These are phyloP conservation scores for Pseudomyrmex pallidus DNA, from an alignment of 1,140 invertebrate species.

Conservation along the genomic window DNA sequence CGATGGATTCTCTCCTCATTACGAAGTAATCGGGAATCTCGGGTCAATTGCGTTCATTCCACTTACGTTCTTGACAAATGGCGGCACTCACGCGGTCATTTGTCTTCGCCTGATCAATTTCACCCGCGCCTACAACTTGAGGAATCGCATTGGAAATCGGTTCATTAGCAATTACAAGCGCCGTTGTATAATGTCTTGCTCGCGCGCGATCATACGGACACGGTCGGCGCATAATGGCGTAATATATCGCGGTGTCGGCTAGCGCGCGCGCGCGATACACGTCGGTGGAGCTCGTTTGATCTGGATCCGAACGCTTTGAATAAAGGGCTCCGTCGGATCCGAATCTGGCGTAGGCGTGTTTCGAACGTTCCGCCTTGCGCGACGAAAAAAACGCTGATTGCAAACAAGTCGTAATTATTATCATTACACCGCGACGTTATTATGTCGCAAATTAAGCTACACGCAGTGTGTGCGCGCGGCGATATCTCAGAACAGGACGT, in stretches of 20 bases:
- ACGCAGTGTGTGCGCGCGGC: too few species aligned
- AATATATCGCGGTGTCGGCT: conserved; percentile 14
- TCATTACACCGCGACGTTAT: too few species aligned
- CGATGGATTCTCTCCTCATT: conserved; percentile 47
- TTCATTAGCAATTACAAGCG: conserved; percentile 36
- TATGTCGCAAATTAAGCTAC: too few species aligned
- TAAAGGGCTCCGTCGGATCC: not conserved
- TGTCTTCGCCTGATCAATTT: conserved; percentile 24
- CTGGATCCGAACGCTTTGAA: not conserved
- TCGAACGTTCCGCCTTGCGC: not conserved
- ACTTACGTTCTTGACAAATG: conserved; percentile 45
- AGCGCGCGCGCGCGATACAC: not conserved
- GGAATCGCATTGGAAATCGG: conserved; percentile 4
- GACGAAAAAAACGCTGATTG: not conserved
- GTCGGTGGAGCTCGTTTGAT: not conserved
- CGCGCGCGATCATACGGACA: not conserved
- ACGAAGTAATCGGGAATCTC: conserved; percentile 40
- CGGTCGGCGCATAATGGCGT: not conserved
- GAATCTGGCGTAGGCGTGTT: too few species aligned
- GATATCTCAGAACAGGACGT: too few species aligned
- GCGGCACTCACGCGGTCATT: conserved; percentile 19
- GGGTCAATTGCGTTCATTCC: conserved; percentile 48
- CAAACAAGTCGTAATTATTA: too few species aligned
- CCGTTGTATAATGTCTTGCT: conserved; percentile 27
- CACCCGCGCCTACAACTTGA: conserved; percentile 13